Evolutionary conservation across 2,888 invertebrate genomes (phyloP).

Genomic region (Patella pellucida): DNA sequence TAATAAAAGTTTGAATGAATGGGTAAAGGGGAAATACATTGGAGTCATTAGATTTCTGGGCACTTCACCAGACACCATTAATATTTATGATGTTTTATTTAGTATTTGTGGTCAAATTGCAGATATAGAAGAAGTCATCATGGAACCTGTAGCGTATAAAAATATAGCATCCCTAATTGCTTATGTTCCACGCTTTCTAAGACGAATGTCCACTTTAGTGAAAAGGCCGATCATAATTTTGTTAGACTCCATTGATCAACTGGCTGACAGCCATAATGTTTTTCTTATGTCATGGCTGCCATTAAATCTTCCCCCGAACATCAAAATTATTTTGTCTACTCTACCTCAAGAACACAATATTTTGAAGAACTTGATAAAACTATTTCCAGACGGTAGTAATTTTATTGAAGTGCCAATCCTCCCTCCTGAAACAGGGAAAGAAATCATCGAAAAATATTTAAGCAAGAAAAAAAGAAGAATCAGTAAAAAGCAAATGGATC

Average conservation of each 20-base stretch:
- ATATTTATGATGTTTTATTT: conserved; percentile 52
- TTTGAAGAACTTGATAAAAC: conserved; percentile 44
- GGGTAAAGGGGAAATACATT: conserved; percentile 45
- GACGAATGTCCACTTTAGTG: conserved; percentile 44
- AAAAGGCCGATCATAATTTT: conserved; percentile 59
- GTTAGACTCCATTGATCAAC: conserved; percentile 65
- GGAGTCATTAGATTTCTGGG: conserved; percentile 56
- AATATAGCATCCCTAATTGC: conserved; percentile 47
- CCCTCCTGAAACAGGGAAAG: conserved; percentile 50
- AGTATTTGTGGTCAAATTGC: conserved; percentile 56
- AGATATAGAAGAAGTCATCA: conserved; percentile 47
- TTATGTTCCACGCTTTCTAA: conserved; percentile 55
- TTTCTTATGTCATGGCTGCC: conserved; percentile 61
- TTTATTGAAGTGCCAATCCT: conserved; percentile 55
- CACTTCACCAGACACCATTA: conserved; percentile 49
- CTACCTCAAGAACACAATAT: conserved; percentile 54
- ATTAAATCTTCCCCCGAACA: conserved; percentile 52
- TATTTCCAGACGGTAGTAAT: conserved; percentile 43
- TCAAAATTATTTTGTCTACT: conserved; percentile 60
- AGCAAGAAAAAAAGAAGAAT: conserved; percentile 43
- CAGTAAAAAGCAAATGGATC: conserved; percentile 47
- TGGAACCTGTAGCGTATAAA: conserved; percentile 58
- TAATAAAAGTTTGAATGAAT: conserved; percentile 49
- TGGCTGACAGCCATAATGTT: conserved; percentile 48
- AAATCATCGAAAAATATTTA: conserved; percentile 53